Percentiles rank a stretch among this genome's conserved stretches.
These are phyloP conservation scores for Capitella teleta DNA, from an alignment of 1,140 invertebrate species.

Conservation along the genomic window DNA sequence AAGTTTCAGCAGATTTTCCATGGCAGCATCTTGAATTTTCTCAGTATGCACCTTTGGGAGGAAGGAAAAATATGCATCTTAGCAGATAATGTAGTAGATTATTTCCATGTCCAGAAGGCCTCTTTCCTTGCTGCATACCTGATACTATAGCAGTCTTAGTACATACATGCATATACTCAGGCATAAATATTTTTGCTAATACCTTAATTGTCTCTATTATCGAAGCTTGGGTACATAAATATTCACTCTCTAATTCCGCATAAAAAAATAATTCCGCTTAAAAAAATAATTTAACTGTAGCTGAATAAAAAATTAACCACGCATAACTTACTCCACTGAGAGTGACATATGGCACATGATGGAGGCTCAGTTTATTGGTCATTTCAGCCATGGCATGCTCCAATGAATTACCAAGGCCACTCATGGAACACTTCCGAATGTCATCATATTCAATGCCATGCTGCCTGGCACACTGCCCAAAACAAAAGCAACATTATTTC, in stretches of 20 bases:
- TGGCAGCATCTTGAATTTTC: slow-evolving; percentile 26
- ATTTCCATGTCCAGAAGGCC: neutral
- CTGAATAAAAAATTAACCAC: neutral
- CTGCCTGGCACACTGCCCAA: slow-evolving; percentile 22
- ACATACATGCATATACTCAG: too few relatives aligned
- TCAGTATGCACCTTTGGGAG: slow-evolving; percentile 31
- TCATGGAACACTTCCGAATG: slow-evolving; percentile 58
- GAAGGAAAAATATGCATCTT: neutral
- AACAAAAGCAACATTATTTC: neutral
- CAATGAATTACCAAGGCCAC: slow-evolving; percentile 53
- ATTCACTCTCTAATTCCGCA: neutral
- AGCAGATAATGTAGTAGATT: neutral
- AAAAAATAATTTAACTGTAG: neutral
- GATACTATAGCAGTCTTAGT: too few relatives aligned
- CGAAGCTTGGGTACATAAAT: neutral
- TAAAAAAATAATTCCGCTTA: too few relatives aligned
- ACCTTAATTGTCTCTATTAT: neutral
- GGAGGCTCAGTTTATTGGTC: slow-evolving; percentile 58
- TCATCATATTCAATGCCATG: slow-evolving; percentile 45
- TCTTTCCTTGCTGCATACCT: neutral
- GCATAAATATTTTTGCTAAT: neutral
- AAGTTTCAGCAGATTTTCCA: slow-evolving; percentile 22
- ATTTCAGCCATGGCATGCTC: slow-evolving; percentile 66
- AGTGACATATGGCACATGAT: slow-evolving; percentile 69
- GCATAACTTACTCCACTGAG: slow-evolving; percentile 55